Conservation (phyloP, 1,140 invertebrate genomes). For the Magallana ariakensis region DNA sequence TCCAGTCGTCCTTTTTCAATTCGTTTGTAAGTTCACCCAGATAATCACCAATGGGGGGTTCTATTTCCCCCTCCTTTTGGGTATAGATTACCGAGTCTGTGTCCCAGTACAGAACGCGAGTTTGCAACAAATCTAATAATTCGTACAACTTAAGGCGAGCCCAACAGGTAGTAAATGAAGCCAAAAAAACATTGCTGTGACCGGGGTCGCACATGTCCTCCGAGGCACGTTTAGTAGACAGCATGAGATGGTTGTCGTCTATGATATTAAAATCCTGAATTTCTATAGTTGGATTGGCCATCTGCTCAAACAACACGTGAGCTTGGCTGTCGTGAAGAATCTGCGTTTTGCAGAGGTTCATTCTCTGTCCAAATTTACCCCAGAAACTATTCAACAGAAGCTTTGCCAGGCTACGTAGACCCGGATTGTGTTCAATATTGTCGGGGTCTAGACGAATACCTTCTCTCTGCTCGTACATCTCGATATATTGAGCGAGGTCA, state of each 20-base stretch:
- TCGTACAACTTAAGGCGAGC: conserved; percentile 77
- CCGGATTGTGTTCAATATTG: conserved; percentile 76
- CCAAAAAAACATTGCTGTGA: conserved; percentile 74
- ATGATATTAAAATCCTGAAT: conserved; percentile 46
- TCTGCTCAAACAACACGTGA: conserved; percentile 39
- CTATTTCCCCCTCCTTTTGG: neutral
- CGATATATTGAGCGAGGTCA: conserved; percentile 70
- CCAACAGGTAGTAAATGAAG: conserved; percentile 77
- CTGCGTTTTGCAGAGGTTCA: neutral
- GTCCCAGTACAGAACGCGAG: conserved; percentile 77
- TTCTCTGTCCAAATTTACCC: conserved; percentile 63
- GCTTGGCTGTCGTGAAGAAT: conserved; percentile 37
- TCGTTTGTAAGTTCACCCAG: conserved; percentile 57
- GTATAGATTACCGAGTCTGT: conserved; percentile 73
- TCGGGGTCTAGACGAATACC: conserved; percentile 73
- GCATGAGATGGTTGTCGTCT: conserved; percentile 25
- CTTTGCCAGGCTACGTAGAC: conserved; percentile 61
- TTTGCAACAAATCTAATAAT: conserved; percentile 71
- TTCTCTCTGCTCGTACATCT: conserved; percentile 72
- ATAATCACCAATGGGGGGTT: conserved; percentile 48
- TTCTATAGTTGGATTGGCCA: conserved; percentile 32
- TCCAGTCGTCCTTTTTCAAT: conserved; percentile 37
- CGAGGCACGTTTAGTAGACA: conserved; percentile 2
- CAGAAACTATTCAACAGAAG: conserved; percentile 58
- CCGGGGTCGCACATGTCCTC: conserved; percentile 62